Evolutionary conservation across 1,140 invertebrate genomes (phyloP).

Genomic region (Mycetomoellerius zeteki): DNA sequence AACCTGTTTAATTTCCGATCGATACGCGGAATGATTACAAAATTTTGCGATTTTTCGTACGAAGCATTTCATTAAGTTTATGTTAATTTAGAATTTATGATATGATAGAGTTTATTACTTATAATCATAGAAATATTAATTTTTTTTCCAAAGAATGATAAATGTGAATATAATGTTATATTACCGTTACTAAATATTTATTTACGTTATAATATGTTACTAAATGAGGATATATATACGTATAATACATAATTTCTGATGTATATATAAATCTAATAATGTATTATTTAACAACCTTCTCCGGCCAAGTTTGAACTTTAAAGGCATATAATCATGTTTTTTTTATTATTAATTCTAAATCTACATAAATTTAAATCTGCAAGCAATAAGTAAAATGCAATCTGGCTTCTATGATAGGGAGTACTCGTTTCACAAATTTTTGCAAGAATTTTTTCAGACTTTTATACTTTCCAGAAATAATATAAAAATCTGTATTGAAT

Average conservation of each 20-base stretch:
- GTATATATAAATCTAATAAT: not conserved
- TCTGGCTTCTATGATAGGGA: too few species aligned
- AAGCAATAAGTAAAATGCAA: too few species aligned
- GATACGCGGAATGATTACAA: not conserved
- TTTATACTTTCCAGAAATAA: too few species aligned
- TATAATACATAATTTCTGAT: not conserved
- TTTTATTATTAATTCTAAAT: too few species aligned
- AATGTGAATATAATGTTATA: not conserved
- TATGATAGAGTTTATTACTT: not conserved
- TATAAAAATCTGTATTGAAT: too few species aligned
- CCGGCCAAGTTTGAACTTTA: too few species aligned
- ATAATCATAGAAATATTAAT: not conserved
- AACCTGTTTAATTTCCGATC: slow-evolving; percentile 41
- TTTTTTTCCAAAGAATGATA: not conserved
- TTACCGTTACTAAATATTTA: not conserved
- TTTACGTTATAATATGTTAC: not conserved
- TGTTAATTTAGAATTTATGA: not conserved
- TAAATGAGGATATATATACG: not conserved
- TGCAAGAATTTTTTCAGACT: too few species aligned
- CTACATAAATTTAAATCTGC: too few species aligned
- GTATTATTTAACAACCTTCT: not conserved
- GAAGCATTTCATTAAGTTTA: not conserved
- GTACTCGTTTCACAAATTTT: too few species aligned
- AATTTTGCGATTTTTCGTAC: slow-evolving; percentile 19
- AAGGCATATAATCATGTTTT: too few species aligned